These are phyloP conservation scores for Otolemur crassicaudatus DNA, from an alignment of 2,797 vertebrate genomes.

Conservation along the genomic window DNA sequence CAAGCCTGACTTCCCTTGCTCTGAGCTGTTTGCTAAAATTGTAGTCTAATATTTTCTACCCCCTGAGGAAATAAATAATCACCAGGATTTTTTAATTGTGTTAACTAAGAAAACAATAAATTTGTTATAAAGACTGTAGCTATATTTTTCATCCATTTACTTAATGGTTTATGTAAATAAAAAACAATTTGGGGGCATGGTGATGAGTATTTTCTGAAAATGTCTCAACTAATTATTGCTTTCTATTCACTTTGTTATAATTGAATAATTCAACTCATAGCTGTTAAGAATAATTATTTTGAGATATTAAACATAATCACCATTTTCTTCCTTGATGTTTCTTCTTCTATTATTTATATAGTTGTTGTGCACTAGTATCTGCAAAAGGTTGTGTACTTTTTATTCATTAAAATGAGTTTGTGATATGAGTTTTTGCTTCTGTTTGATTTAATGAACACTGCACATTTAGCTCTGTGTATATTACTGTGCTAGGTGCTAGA, in stretches of 20 bases:
- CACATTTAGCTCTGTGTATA: neutral
- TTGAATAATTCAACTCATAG: constrained; percentile 68
- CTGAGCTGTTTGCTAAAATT: constrained; percentile 54
- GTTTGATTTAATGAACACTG: constrained; percentile 49
- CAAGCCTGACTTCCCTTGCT: neutral
- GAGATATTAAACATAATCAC: constrained; percentile 72
- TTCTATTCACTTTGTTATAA: constrained; percentile 71
- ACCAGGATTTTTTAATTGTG: constrained; percentile 55
- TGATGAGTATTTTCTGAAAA: constrained; percentile 66
- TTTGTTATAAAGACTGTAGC: constrained; percentile 55
- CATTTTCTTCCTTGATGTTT: constrained; percentile 67
- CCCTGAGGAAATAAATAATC: constrained; percentile 58
- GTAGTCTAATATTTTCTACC: constrained; percentile 33
- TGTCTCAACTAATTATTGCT: constrained; percentile 68
- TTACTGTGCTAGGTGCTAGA: neutral
- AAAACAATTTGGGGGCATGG: constrained; percentile 57
- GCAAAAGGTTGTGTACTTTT: constrained; percentile 47
- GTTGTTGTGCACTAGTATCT: constrained; percentile 36
- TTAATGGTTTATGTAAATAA: constrained; percentile 73
- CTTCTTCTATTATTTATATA: constrained; percentile 62
- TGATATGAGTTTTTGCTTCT: constrained; percentile 31
- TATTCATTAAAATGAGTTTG: constrained; percentile 53
- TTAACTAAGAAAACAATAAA: constrained; percentile 72
- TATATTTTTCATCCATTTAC: constrained; percentile 60
- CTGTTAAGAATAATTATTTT: constrained; percentile 75